Conservation (phyloP, 37 sponge, comb jelly and placozoan genomes). For the Dysidea cf. avara region DNA sequence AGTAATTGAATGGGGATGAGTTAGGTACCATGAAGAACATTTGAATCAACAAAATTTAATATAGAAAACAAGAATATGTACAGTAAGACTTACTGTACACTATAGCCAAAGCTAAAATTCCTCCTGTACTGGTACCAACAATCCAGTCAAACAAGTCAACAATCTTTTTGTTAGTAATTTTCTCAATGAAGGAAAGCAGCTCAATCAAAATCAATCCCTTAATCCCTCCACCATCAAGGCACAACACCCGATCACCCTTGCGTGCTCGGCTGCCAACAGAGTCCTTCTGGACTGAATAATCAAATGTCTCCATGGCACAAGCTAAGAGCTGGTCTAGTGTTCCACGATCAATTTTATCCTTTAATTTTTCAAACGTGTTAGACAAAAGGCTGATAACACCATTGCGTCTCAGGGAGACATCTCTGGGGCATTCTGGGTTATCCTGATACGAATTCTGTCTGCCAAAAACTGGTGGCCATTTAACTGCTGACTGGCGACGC, state of each 20-base stretch:
- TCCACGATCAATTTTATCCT: too few relatives aligned
- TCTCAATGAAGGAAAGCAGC: slow-evolving; percentile 47
- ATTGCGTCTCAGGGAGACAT: not conserved
- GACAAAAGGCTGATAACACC: not conserved
- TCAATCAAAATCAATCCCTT: slow-evolving; percentile 58
- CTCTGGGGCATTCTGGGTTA: too few relatives aligned
- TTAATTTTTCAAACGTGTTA: not conserved
- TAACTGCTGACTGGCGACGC: too few relatives aligned
- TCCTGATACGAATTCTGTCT: not conserved
- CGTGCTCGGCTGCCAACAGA: not conserved
- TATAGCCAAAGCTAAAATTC: slow-evolving; percentile 43
- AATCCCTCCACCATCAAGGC: slow-evolving; percentile 69
- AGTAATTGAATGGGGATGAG: too few relatives aligned
- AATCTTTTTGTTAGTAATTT: slow-evolving; percentile 30
- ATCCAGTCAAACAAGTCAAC: slow-evolving; percentile 70
- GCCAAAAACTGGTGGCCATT: not conserved
- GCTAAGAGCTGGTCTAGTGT: not conserved
- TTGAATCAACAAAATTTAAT: too few relatives aligned
- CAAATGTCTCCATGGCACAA: slow-evolving; percentile 6
- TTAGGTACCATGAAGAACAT: too few relatives aligned
- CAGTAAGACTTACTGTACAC: slow-evolving; percentile 50
- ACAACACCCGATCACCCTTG: slow-evolving; percentile 36
- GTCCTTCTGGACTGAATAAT: not conserved
- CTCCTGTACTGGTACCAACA: slow-evolving; percentile 66
- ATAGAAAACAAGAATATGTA: not conserved